Percentiles rank a stretch among this genome's conserved stretches.
phyloP scores from a whole-genome alignment of 1,140 invertebrate genomes.

The Phenacoccus solenopsis region DNA sequence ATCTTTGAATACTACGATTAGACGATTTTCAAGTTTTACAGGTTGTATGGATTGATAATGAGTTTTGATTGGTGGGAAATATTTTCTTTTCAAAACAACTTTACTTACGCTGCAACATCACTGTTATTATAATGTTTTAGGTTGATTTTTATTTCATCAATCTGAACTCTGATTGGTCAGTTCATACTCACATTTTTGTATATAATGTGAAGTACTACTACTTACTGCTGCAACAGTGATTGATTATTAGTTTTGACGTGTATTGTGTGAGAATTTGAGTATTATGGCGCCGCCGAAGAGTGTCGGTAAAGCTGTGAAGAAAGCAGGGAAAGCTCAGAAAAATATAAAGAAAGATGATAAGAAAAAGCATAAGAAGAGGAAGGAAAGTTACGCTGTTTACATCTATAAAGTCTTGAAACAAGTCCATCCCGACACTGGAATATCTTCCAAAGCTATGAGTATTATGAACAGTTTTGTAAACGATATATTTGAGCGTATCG shows the following conservation, averaged over 20 bases:
- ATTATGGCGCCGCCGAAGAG: constrained; percentile 11
- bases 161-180: not conserved
- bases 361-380: constrained; percentile 43
- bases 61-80: too few relatives aligned
- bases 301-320: constrained; percentile 34
- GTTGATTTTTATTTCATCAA: too few relatives aligned
- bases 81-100: too few relatives aligned
- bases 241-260: not conserved
- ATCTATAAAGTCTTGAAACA: constrained; percentile 59
- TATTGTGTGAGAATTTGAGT: not conserved
- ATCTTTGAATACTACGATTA: too few relatives aligned
- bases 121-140: too few relatives aligned
- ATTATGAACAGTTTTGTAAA: constrained; percentile 52
- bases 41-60: too few relatives aligned
- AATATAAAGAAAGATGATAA: constrained; percentile 32
- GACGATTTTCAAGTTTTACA: too few relatives aligned
- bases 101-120: too few relatives aligned
- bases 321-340: constrained; percentile 42
- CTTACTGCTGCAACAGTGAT: not conserved
- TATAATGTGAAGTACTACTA: not conserved
- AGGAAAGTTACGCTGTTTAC: constrained; percentile 55
- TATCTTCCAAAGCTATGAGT: constrained; percentile 47
- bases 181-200: not conserved
- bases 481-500: constrained; percentile 45
- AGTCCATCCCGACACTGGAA: constrained; percentile 53